Base-by-base conservation (phyloP, 2,888 invertebrate species). In the Trichogramma evanescens region DNA sequence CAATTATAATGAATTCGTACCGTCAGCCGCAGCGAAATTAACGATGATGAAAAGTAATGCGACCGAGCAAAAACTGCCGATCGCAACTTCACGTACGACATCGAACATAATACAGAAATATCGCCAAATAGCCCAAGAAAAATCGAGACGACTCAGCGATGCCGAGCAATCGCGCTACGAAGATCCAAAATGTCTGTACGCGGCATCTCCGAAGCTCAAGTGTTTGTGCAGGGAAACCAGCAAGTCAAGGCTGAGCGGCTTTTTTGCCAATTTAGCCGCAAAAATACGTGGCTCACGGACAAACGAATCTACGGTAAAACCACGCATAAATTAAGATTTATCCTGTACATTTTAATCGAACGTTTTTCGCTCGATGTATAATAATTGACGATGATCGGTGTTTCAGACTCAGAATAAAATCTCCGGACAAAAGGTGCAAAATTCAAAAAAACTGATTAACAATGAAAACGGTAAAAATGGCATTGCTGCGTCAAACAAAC, bases 1-100 rank as follows among this genome's bases (percentile, higher is more conserved):
- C 66, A 67, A 72, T 66, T 64, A 73, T 65, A 67, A 68, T 69
- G 69, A 70, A 69, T 67, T 65, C 69, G 70, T 73, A 74, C 73
- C 73, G 74, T 72, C 73, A 72, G 68, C 66, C 26, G 63, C 71
- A 67, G 71, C 69, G 58, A 69, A 69, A 56, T n/a, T 55, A 10
- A 39, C 58, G 50, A 59, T 26, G 26, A 26, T 26, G 26, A 26
- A 26, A 26, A 26, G 26, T 26, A 26, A 26, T 26, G 26, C 26
- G 26, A 26, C 26, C 26, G 26, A 26, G 26, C 26, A 26, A 26
- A 26, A 26, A 26, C 26, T 26, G 26, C 26, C 26, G 26, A 26
- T 26, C 2, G 26, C 26, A 1, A 26, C 26, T 26, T 26, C 26
- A 26, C 26, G 26, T 26, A 26, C 26, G 26, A 26, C 26, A 26